A percentile compares a stretch with the other conserved stretches of the same genome.
Conservation (phyloP, 2,113 vertebrate genomes). For the Fulica atra region DNA sequence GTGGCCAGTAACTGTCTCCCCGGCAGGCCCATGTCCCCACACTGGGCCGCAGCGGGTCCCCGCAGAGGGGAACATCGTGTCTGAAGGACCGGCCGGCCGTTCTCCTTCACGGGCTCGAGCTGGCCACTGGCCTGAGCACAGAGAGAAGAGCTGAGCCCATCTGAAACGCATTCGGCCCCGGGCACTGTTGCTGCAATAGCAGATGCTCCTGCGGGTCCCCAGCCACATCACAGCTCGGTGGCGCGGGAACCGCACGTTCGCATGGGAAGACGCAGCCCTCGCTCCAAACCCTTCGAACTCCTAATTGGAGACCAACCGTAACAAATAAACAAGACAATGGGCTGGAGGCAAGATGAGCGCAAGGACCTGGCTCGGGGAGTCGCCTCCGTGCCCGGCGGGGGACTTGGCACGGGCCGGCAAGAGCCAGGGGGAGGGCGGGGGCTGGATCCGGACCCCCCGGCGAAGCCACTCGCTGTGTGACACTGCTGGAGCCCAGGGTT, state of each 20-base stretch:
- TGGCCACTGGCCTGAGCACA: conserved; percentile 22
- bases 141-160: conserved; percentile 35
- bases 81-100: neutral
- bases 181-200: conserved; percentile 58
- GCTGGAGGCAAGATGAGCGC: conserved; percentile 45
- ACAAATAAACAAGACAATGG: conserved; percentile 65
- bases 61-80: neutral
- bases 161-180: conserved; percentile 44
- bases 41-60: neutral
- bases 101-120: neutral
- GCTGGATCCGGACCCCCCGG: neutral
- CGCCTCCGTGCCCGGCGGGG: conserved; percentile 1
- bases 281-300: neutral
- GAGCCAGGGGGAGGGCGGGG: neutral
- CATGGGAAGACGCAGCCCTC: conserved; percentile 40
- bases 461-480: neutral
- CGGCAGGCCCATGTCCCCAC: neutral
- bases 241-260: conserved; percentile 23
- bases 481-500: neutral
- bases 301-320: conserved; percentile 49
- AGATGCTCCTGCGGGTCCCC: conserved; percentile 41
- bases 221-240: conserved; percentile 46
- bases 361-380: neutral
- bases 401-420: neutral
- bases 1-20: fast-evolving